Percentiles rank a stretch among this genome's conserved stretches.
These are phyloP conservation scores for Eurypyga helias DNA, from an alignment of 2,113 vertebrate genomes.

Conservation along the genomic window DNA sequence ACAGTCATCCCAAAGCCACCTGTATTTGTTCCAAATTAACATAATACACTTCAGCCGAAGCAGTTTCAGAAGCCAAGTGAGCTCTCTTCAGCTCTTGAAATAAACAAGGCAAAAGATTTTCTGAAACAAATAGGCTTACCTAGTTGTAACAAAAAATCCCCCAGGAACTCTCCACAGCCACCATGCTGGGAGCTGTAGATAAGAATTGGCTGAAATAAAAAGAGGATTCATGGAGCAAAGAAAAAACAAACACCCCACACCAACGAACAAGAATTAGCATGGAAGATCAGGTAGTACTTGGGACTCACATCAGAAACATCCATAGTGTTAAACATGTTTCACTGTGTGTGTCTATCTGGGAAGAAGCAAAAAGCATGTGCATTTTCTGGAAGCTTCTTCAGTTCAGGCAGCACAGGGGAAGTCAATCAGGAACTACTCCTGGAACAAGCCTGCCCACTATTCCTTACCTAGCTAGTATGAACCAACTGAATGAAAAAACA, in stretches of 20 bases:
- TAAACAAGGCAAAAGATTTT: neutral
- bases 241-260: neutral
- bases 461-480: neutral
- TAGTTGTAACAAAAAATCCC: neutral
- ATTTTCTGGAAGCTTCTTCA: neutral
- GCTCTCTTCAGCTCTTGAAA: neutral
- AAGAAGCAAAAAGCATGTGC: neutral
- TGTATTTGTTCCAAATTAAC: neutral
- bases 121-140: neutral
- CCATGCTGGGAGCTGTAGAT: neutral
- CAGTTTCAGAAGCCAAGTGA: neutral
- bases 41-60: neutral
- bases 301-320: neutral
- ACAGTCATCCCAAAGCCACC: neutral
- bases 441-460: neutral
- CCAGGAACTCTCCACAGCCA: neutral
- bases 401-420: neutral
- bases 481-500: neutral
- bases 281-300: neutral
- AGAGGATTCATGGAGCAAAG: neutral
- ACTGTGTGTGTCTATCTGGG: neutral
- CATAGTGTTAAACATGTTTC: fast-evolving
- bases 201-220: neutral
- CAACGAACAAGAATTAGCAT: fast-evolving
- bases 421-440: neutral